A percentile compares a stretch with the other conserved stretches of the same genome.
Evolutionary conservation across 2,113 vertebrate species (phyloP).

Genomic region (Strix uralensis): DNA sequence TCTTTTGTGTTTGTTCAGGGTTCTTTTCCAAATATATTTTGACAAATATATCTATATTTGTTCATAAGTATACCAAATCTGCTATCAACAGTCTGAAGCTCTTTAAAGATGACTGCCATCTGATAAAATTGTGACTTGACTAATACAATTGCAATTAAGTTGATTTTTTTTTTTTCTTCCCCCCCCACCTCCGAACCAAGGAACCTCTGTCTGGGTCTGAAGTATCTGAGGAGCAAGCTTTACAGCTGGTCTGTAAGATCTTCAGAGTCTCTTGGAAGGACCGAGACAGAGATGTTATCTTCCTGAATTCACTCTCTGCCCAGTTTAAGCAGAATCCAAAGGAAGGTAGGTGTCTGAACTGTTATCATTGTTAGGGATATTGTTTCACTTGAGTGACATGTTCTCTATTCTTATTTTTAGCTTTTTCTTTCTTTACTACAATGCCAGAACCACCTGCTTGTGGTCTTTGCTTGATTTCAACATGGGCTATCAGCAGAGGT

Average conservation of each 20-base stretch:
- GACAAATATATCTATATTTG: neutral
- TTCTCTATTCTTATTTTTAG: neutral
- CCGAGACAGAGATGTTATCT: slow-evolving; percentile 94
- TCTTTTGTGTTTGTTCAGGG: neutral
- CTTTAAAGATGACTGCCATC: neutral
- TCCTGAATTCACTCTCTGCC: slow-evolving; percentile 88
- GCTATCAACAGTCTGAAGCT: neutral
- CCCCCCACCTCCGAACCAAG: slow-evolving; percentile 40
- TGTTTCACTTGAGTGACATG: neutral
- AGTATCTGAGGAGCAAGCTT: slow-evolving; percentile 94
- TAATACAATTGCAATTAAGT: neutral
- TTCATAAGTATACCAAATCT: neutral
- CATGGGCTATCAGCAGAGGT: neutral
- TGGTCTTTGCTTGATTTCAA: neutral
- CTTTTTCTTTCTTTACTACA: neutral
- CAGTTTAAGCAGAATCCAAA: slow-evolving; percentile 94
- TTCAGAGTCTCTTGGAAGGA: slow-evolving; percentile 99
- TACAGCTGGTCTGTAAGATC: slow-evolving; percentile 98
- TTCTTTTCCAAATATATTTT: neutral
- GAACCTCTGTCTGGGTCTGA: slow-evolving; percentile 87
- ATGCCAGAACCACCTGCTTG: neutral
- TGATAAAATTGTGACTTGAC: neutral
- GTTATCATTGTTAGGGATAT: neutral
- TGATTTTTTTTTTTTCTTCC: neutral
- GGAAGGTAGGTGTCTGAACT: slow-evolving; percentile 78